Evolutionary conservation across 2,797 vertebrate species (phyloP), one percentile per base, ranked within the genome.

Genomic region (Halcyon badia): DNA sequence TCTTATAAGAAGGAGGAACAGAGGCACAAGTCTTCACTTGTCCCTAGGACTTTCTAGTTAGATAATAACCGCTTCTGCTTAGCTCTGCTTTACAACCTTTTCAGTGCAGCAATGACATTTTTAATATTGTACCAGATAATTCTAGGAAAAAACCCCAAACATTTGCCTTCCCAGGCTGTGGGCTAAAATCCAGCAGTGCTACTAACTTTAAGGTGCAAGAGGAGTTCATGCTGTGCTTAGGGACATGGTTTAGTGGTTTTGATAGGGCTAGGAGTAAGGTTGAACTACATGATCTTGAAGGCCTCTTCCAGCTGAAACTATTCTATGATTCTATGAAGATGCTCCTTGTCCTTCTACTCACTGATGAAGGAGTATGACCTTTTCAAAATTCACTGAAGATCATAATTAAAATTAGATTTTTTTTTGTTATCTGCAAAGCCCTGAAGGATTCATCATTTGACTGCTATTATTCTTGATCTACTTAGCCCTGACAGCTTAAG

Each of bases 391-490:
- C 69, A 77, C 26, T 64, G 61, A 93, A 44, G 80, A 62, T 69
- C 11, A 19, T 68, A 91, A 94, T 80, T 85, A 96, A 87, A 94
- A 94, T 78, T 48, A 70, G 64, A 60, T 91, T 84, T 28, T 76
- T 76, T 69, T 89, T 66, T 65, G 33, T 79, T 83, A 64, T 69
- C 73, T 82, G 65, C 52, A 81, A 87, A 75, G 71, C 52, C 51
- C 92, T 78, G 69, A 90, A 90, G 62, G 62, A 73, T 12, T 68
- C 72, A 56, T 79, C 31, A 73, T 94, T 28, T 76, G 57, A 76
- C 42, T 42, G 28, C 25, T 75, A 37, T 44, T 92, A 52, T 77
- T 89, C 87, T 94, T 87, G 77, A 93, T 91, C 88, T 95, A 48
- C 80, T 72, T 87, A 82, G 30, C 54, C 33, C 78, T 90, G 61